phyloP scores from a whole-genome alignment of 2,797 vertebrate species.

The Anniella stebbinsi region DNA sequence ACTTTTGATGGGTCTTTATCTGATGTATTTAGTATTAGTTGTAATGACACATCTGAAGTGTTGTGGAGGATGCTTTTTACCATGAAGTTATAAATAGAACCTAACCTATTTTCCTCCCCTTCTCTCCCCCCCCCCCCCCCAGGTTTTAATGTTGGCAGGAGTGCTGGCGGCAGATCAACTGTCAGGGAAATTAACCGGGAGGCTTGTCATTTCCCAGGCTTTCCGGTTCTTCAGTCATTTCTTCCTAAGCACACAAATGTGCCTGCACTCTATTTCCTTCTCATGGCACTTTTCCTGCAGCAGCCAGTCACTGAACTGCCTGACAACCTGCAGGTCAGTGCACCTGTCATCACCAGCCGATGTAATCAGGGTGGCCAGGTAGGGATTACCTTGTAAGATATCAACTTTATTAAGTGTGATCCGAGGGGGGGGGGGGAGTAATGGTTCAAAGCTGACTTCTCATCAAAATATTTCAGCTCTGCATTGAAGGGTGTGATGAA shows the following conservation, averaged over 20 bases:
- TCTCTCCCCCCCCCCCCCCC: too few species aligned
- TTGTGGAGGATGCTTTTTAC: neutral
- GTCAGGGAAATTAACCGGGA: slow-evolving; percentile 97
- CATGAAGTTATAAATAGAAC: neutral
- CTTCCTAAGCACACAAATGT: slow-evolving; percentile 98
- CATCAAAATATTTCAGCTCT: neutral
- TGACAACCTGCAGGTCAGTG: slow-evolving; percentile 98
- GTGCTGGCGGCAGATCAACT: slow-evolving; percentile 91
- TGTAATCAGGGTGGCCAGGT: slow-evolving; percentile 83
- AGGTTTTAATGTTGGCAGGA: slow-evolving; percentile 98
- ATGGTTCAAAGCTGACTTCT: neutral
- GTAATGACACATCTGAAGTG: neutral
- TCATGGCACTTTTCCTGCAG: slow-evolving; percentile 98
- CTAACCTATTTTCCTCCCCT: neutral
- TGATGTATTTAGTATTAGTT: neutral
- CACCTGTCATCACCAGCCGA: slow-evolving; percentile 82
- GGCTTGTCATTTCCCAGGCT: slow-evolving; percentile 96
- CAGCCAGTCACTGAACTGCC: slow-evolving; percentile 97
- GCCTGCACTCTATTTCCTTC: slow-evolving; percentile 96
- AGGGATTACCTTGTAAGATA: slow-evolving; percentile 77
- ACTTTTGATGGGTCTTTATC: neutral
- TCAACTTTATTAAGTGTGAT: slow-evolving; percentile 44
- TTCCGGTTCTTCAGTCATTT: slow-evolving; percentile 93
- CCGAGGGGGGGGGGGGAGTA: neutral
- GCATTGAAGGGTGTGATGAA: neutral